phyloP scores from a whole-genome alignment of 2,888 invertebrate genomes.

The Nemapogon koenigi region DNA sequence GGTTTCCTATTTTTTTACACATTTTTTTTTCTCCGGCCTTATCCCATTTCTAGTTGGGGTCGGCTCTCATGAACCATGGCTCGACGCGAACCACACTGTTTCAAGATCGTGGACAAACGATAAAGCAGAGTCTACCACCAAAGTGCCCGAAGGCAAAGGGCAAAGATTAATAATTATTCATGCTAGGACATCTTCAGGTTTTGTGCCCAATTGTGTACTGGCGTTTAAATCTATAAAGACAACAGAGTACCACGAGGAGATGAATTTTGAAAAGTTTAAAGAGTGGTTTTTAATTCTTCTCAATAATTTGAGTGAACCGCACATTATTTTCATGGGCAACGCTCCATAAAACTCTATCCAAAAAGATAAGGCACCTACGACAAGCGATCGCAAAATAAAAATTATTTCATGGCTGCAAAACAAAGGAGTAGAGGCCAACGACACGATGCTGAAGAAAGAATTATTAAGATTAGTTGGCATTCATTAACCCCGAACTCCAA shows the following conservation, averaged over 20 bases:
- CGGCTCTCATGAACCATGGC: slow-evolving; percentile 17
- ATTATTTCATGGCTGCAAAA: slow-evolving; percentile 12
- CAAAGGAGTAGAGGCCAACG: slow-evolving; percentile 14
- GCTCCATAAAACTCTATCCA: slow-evolving; percentile 12
- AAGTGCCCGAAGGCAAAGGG: slow-evolving; percentile 8
- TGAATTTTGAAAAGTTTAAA: slow-evolving; percentile 10
- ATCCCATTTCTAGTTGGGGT: too few relatives aligned
- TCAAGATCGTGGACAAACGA: not conserved
- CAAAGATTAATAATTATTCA: slow-evolving; percentile 5
- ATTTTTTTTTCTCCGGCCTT: too few relatives aligned
- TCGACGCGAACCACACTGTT: slow-evolving; percentile 15
- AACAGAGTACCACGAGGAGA: slow-evolving; percentile 6
- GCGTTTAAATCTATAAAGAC: slow-evolving; percentile 5
- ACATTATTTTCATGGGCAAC: slow-evolving; percentile 4
- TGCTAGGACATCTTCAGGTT: not conserved
- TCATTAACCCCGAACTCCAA: slow-evolving; percentile 13
- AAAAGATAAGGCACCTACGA: slow-evolving; percentile 4
- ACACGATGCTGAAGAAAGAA: slow-evolving; percentile 15
- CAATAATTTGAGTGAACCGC: slow-evolving; percentile 1
- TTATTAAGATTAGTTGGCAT: slow-evolving; percentile 12
- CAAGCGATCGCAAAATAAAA: not conserved
- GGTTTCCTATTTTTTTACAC: too few relatives aligned
- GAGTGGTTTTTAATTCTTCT: slow-evolving; percentile 3
- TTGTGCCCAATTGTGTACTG: slow-evolving; percentile 4
- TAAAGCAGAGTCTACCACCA: slow-evolving; percentile 1